These are phyloP conservation scores for Ephydatia muelleri DNA, from an alignment of 37 sponge, comb jelly and placozoan species.

Conservation along the genomic window DNA sequence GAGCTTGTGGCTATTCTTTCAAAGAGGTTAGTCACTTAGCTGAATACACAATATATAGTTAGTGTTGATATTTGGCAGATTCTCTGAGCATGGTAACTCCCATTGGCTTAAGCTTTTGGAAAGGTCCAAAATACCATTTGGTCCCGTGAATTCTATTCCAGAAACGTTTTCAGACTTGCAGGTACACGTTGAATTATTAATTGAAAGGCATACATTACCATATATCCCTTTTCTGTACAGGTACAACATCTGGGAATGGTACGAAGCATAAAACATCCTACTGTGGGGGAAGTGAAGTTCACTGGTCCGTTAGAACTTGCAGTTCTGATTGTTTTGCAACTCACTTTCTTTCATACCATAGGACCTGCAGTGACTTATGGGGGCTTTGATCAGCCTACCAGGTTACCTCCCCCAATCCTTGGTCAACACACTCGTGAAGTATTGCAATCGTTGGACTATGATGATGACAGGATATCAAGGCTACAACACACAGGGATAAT, in stretches of 20 bases:
- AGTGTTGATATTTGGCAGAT: slow-evolving; percentile 17
- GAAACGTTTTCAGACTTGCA: slow-evolving; percentile 67
- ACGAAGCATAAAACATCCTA: slow-evolving; percentile 18
- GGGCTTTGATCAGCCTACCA: slow-evolving; percentile 3
- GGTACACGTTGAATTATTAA: slow-evolving; percentile 32
- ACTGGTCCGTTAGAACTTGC: slow-evolving; percentile 9
- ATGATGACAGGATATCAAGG: background rate
- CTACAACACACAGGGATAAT: background rate
- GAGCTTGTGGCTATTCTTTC: slow-evolving; percentile 37
- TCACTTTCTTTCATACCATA: no score
- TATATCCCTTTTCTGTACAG: background rate
- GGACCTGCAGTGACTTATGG: slow-evolving; percentile 29
- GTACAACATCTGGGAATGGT: slow-evolving; percentile 38
- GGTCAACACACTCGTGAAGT: slow-evolving; percentile 27
- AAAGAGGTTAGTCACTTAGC: slow-evolving; percentile 22
- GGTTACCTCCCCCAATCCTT: slow-evolving; percentile 17
- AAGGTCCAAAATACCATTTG: slow-evolving; percentile 38
- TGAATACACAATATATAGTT: background rate
- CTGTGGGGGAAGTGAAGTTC: slow-evolving; percentile 37
- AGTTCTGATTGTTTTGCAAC: no score
- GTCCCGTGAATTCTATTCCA: slow-evolving; percentile 64
- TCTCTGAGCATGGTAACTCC: slow-evolving; percentile 11
- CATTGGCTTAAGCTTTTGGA: slow-evolving; percentile 53
- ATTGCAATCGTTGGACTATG: background rate
- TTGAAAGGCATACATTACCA: background rate